A percentile compares a stretch with the other conserved stretches of the same genome.
Conservation (phyloP, 2,888 invertebrate genomes). For the Hymenopus coronatus region DNA sequence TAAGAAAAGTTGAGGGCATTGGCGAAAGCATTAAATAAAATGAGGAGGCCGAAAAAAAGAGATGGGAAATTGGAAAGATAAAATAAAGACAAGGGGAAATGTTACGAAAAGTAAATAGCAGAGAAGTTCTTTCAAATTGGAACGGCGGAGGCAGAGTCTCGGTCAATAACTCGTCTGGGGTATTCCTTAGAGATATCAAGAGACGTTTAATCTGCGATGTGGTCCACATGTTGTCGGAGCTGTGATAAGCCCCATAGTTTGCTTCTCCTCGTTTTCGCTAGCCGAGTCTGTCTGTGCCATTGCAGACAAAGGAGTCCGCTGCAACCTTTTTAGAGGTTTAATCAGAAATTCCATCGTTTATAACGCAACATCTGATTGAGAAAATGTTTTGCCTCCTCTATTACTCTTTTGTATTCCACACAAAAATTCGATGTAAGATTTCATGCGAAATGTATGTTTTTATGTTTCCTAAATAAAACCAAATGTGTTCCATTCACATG, state of each 20-base stretch:
- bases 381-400: too few species aligned
- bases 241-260: background rate
- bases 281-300: too few species aligned
- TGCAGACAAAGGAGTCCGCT: too few species aligned
- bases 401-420: too few species aligned
- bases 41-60: background rate
- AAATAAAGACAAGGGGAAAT: background rate
- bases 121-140: background rate
- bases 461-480: too few species aligned
- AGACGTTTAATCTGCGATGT: background rate
- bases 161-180: background rate
- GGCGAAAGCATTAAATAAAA: background rate
- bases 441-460: too few species aligned
- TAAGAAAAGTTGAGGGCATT: background rate
- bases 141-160: background rate
- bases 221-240: background rate
- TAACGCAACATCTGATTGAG: too few species aligned
- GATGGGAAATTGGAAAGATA: background rate
- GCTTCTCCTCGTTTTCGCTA: too few species aligned
- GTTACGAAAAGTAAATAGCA: background rate
- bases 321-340: too few species aligned
- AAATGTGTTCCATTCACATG: too few species aligned
- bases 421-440: too few species aligned
- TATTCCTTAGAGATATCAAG: background rate
- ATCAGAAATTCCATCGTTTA: too few species aligned